Base-by-base conservation (phyloP, 1,140 invertebrate species). In the Drosophila lowei region DNA sequence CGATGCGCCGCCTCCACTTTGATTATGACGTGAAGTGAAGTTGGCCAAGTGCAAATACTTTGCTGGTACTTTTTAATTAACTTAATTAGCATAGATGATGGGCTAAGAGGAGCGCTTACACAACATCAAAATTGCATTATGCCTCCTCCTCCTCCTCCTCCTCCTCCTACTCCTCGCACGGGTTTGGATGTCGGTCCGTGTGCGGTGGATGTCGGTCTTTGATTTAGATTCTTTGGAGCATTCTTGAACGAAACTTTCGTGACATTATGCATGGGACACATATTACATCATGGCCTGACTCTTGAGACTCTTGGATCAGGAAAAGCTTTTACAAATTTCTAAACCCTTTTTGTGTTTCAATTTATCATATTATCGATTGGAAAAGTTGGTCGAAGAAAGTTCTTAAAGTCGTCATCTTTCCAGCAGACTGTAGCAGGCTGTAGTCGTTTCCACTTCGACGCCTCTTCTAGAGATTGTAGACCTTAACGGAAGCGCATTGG, bases 21-120 rank as follows among this genome's bases (percentile, higher is more conserved):
- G 81, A 85, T 85, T 85, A 88, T 88, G 81, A 88, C 81, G 74
- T 85, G 83, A 85, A 85, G 81, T 85, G 83, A 85, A 85, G 81
- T 85, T 85, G 83, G 81, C 81, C 83, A 85, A 85, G 81, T 85
- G 81, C 81, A 85, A 85, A 85, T 85, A 85, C 81, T 85, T 85
- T 85, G 81, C 83, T 85, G 77, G 81, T 85, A 88, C 81, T 88
- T 85, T 88, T 85, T 85, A 85, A 85, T 85, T 85, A 85, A 85
- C 81, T 85, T 85, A 85, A 85, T 85, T 85, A 85, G 81, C 81
- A 85, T 85, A 88, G 81, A 86, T 81, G 81, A 85, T 77, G 81
- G 72, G 64, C 81, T 88, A 81, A 85, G 77, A 85, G 83, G 65
- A 67, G 64, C 80, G 81, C 80, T 84, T 84, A 85, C 70, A 85